phyloP scores from a whole-genome alignment of 2,888 invertebrate genomes.

The Pocota personata region DNA sequence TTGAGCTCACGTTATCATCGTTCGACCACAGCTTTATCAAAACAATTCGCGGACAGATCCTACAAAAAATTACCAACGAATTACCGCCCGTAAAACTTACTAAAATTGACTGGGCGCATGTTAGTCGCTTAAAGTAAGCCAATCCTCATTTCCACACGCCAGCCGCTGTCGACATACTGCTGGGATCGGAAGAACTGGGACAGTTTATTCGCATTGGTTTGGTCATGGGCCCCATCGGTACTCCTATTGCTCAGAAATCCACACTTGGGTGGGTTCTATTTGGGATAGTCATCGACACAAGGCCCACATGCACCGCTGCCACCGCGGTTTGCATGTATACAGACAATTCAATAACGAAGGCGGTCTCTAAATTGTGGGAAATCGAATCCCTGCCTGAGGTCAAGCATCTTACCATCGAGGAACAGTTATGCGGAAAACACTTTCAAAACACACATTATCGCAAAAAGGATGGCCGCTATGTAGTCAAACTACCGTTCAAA shows the following conservation, averaged over 20 bases:
- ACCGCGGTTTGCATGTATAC: not conserved
- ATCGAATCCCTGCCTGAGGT: slow-evolving; percentile 46
- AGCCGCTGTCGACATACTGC: slow-evolving; percentile 32
- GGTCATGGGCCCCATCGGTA: slow-evolving; percentile 37
- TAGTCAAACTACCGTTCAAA: too few relatives aligned
- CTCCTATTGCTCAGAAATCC: slow-evolving; percentile 41
- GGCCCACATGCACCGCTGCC: not conserved
- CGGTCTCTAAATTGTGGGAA: slow-evolving; percentile 57
- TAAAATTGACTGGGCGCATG: slow-evolving; percentile 33
- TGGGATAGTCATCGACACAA: slow-evolving; percentile 13
- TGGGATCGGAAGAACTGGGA: slow-evolving; percentile 64
- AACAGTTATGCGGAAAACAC: slow-evolving; percentile 46
- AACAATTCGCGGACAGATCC: slow-evolving; percentile 29
- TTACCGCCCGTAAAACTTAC: slow-evolving; percentile 34
- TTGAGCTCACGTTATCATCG: slow-evolving; percentile 20
- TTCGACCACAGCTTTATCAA: not conserved
- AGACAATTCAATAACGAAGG: slow-evolving; percentile 12
- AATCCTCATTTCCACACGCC: slow-evolving; percentile 48
- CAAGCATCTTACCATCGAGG: slow-evolving; percentile 39
- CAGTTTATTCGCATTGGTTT: slow-evolving; percentile 8
- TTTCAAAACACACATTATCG: slow-evolving; percentile 28
- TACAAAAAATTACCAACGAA: slow-evolving; percentile 59
- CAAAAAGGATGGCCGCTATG: slow-evolving; percentile 38
- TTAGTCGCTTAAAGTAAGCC: slow-evolving; percentile 37
- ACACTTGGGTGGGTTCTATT: slow-evolving; percentile 51